Evolutionary conservation across 92 coral and sea anemone genomes (phyloP).

Genomic region (Phenganax stokvisi): DNA sequence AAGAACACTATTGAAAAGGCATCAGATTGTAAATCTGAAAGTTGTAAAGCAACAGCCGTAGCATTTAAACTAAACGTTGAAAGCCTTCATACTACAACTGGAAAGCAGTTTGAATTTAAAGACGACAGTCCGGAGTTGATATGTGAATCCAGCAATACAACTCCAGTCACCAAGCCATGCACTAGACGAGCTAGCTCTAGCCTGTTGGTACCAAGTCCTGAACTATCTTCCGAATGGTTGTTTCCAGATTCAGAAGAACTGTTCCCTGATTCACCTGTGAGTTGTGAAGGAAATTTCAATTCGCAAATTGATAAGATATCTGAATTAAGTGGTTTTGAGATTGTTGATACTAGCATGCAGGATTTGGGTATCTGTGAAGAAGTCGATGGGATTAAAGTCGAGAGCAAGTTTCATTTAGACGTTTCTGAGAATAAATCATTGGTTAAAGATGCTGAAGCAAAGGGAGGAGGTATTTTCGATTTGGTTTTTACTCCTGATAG

Average conservation of each 20-base stretch:
- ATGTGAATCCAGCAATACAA: background rate
- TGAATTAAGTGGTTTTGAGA: conserved; percentile 13
- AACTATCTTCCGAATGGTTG: conserved; percentile 27
- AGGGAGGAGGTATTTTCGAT: no score
- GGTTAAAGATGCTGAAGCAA: background rate
- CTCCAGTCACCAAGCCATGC: background rate
- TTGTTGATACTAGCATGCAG: background rate
- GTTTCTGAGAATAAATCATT: background rate
- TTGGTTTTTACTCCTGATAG: background rate
- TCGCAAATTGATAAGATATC: conserved; percentile 8
- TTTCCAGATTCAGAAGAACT: conserved; percentile 8
- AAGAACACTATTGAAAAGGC: background rate
- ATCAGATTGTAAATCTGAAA: background rate
- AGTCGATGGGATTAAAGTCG: background rate
- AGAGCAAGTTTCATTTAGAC: no score
- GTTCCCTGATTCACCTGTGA: background rate
- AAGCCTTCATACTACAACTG: background rate
- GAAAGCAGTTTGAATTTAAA: background rate
- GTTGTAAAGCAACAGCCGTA: background rate
- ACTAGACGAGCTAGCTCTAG: background rate
- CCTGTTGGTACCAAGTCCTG: conserved; percentile 2
- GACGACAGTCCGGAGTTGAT: conserved; percentile 38
- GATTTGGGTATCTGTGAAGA: background rate
- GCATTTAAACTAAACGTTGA: background rate
- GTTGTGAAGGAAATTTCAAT: background rate